Base-by-base conservation (phyloP, 2,888 invertebrate genomes). In the Atethmia centrago region DNA sequence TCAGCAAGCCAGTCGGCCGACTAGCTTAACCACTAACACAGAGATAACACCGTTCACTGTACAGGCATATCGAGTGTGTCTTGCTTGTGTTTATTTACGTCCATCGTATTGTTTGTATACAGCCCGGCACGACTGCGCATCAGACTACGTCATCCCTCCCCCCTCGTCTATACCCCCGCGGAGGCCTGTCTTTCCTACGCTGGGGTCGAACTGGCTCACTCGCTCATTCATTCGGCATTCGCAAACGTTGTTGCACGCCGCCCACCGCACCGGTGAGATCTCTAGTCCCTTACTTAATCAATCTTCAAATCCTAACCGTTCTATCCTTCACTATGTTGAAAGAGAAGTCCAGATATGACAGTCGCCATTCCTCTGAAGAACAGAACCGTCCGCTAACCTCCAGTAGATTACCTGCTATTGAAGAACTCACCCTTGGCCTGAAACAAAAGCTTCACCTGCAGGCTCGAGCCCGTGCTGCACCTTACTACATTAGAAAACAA, bases 71-170 rank as follows among this genome's bases (percentile, higher is more conserved):
- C 89, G 90, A 89, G 92, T 92, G 92, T 90, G 90, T 92, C 94
- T 94, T 92, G 93, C 94, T 94, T 92, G 93, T 96, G 96, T 96
- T 96, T 96, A 96, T 96, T 96, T 96, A 96, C 96, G 96, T 96
- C 96, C 96, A 92, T 92, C 94, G 95, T 95, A 95, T 96, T 96
- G 96, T 96, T 96, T 96, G 96, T 96, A 96, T 95, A 96, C 96
- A 96, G 94, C 93, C 95, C 95, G 95, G 95, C 95, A 94, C 95
- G 95, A 93, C 95, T 96, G 96, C 96, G 96, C 96, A 96, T 95
- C 94, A 90, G 93, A 89, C 91, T 92, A 94, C 95, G 96, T 95
- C 96, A 95, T 90, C 83, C 87, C 93, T 92, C 91, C 93, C 90
- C 91, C 90, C 90, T 88, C 88, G 79, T 88, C 87, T 85, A 78